Conservation (phyloP, 2,113 vertebrate species). For the Charadrius vociferus region DNA sequence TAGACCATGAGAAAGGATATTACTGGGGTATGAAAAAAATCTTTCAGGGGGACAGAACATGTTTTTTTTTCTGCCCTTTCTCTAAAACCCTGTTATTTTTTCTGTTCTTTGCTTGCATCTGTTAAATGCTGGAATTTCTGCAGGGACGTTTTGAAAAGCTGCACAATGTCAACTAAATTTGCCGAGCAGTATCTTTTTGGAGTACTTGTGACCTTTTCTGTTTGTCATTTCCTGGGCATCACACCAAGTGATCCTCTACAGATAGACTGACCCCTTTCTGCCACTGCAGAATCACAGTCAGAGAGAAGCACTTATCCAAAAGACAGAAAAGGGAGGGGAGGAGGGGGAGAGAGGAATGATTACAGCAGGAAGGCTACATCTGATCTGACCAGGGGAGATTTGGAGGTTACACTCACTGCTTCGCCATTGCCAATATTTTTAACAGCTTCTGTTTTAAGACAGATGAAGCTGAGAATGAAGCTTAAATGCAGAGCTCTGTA, state of each 20-base stretch:
- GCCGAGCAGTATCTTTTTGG: constrained; percentile 77
- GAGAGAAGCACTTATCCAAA: constrained; percentile 16
- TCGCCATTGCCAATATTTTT: neutral
- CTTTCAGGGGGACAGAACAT: neutral
- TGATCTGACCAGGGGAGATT: neutral
- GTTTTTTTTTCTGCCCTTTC: constrained; percentile 22
- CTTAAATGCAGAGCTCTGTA: neutral
- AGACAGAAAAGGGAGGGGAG: neutral
- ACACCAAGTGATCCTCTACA: constrained; percentile 82
- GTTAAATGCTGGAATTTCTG: constrained; percentile 74
- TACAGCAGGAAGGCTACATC: neutral
- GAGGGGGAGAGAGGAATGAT: neutral
- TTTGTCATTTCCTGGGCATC: constrained; percentile 85
- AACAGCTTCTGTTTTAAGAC: neutral
- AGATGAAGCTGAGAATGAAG: neutral
- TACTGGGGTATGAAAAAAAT: constrained; percentile 42
- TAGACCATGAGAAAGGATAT: constrained; percentile 35
- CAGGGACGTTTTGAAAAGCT: constrained; percentile 72
- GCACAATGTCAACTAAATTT: constrained; percentile 81
- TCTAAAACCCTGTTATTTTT: constrained; percentile 58
- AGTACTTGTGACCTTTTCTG: constrained; percentile 83
- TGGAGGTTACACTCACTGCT: neutral
- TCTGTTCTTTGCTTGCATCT: constrained; percentile 61
- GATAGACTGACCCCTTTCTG: constrained; percentile 76
- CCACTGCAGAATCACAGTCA: constrained; percentile 35